Evolutionary conservation across 2,113 vertebrate genomes (phyloP), one percentile per base, ranked within the genome.

Genomic region (Etheostoma spectabile): DNA sequence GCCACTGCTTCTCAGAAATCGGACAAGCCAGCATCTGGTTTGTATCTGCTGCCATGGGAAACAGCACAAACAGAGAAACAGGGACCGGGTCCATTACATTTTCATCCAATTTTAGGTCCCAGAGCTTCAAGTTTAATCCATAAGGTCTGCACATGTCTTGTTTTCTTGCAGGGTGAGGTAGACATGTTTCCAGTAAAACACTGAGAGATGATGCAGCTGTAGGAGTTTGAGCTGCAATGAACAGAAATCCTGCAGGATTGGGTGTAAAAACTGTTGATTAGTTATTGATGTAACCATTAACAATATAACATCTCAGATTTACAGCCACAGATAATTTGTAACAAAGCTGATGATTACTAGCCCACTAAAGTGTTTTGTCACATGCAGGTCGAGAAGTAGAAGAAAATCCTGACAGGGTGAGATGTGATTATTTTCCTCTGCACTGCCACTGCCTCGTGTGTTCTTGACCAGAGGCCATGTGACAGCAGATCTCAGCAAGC

Each of bases 31-130:
- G 71, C 90, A 87, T 91, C 83, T 91, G 86, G 80, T 79, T 89
- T 83, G 68, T 59, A 85, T 92, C 86, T 88, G 88, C 69, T 86
- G 88, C 89, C 74, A 87, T 38, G 79, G 81, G 80, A 84, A 80
- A 88, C 86, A 70, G 68, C 55, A 63, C 64, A 87, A 71, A 87
- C 19, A 55, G 72, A 84, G 82, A 85, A 92, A 85, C 80, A 86
- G 59, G 57, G 75, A 68, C 49, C 8, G 0, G 21, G 73, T 48
- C 75, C 79, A 77, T 56, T 60, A 81, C 64, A 79, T 65, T 89
- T 86, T 76, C 70, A 66, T 72, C 70, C 63, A 84, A 86, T 80
- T 67, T 77, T 45, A 68, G 30, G 64, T 77, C 79, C 68, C 53
- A 45, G 21, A 12, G 66, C 63, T 79, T 60, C 33, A 53, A 75